Conservation (phyloP, 2,113 vertebrate genomes). For the Arothron firmamentum region DNA sequence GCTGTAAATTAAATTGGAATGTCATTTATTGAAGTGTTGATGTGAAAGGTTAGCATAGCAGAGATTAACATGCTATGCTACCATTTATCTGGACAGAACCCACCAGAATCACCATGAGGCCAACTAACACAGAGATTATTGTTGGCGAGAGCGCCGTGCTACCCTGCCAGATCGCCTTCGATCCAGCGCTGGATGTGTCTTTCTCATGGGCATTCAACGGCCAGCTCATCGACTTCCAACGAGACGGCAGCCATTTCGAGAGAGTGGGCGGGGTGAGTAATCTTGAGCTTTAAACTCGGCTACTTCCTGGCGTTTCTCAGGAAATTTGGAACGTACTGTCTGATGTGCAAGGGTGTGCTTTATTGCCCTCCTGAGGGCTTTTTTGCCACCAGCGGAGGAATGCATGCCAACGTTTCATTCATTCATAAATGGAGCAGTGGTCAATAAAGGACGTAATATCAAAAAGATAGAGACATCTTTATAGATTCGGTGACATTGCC, state of each 20-base stretch:
- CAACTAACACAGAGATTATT: slow-evolving; percentile 90
- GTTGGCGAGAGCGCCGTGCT: slow-evolving; percentile 92
- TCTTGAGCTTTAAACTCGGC: slow-evolving; percentile 47
- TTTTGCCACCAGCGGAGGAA: slow-evolving; percentile 15
- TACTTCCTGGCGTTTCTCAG: slow-evolving; percentile 43
- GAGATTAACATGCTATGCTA: slow-evolving; percentile 48
- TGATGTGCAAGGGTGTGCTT: slow-evolving; percentile 33
- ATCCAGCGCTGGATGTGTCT: slow-evolving; percentile 84
- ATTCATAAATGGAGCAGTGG: slow-evolving; percentile 22
- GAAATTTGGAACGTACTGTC: slow-evolving; percentile 54
- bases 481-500: slow-evolving; percentile 6
- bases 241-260: slow-evolving; percentile 86
- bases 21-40: slow-evolving; percentile 12
- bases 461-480: slow-evolving; percentile 8
- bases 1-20: slow-evolving; percentile 9
- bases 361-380: slow-evolving; percentile 31
- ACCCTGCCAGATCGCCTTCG: slow-evolving; percentile 89
- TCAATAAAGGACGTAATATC: slow-evolving; percentile 17
- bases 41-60: slow-evolving; percentile 36
- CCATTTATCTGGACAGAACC: slow-evolving; percentile 79
- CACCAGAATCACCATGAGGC: slow-evolving; percentile 86
- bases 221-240: slow-evolving; percentile 81
- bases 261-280: slow-evolving; percentile 92
- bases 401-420: slow-evolving; percentile 12
- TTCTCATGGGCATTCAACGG: slow-evolving; percentile 96